Conservation (phyloP, 2,888 invertebrate species). For the Bugula neritina region DNA sequence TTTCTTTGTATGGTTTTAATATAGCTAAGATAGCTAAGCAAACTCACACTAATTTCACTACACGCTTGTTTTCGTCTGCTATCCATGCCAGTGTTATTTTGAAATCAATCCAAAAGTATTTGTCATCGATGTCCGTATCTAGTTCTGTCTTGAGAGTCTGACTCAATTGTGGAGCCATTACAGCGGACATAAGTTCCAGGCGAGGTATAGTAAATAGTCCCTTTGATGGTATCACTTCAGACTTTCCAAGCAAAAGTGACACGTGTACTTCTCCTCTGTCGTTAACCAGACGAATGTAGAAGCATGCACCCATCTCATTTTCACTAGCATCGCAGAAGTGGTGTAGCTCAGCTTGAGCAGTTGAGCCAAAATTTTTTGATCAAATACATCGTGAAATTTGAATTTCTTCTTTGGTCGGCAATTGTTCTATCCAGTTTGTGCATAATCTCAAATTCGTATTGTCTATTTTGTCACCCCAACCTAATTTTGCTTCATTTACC, state of each 20-base stretch:
- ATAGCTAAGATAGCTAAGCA: no score
- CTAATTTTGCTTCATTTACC: not conserved
- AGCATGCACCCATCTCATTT: not conserved
- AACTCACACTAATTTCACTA: no score
- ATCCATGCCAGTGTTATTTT: no score
- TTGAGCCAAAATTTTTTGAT: not conserved
- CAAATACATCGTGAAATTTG: not conserved
- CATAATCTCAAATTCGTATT: not conserved
- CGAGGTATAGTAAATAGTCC: no score
- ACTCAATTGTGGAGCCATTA: no score
- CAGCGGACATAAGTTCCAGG: no score
- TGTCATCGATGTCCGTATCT: no score
- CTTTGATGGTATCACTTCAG: constrained; percentile 2
- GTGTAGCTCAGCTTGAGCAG: not conserved
- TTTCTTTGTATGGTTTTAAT: no score
- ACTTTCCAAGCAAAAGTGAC: not conserved
- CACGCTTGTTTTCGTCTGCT: no score
- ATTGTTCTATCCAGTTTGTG: not conserved
- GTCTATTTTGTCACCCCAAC: not conserved
- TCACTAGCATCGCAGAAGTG: constrained; percentile 7
- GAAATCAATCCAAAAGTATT: no score
- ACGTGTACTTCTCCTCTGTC: not conserved
- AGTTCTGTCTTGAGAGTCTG: no score
- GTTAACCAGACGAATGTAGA: not conserved
- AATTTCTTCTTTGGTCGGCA: not conserved